phyloP scores from a whole-genome alignment of 2,888 invertebrate species.

The Drosophila paramelanica region DNA sequence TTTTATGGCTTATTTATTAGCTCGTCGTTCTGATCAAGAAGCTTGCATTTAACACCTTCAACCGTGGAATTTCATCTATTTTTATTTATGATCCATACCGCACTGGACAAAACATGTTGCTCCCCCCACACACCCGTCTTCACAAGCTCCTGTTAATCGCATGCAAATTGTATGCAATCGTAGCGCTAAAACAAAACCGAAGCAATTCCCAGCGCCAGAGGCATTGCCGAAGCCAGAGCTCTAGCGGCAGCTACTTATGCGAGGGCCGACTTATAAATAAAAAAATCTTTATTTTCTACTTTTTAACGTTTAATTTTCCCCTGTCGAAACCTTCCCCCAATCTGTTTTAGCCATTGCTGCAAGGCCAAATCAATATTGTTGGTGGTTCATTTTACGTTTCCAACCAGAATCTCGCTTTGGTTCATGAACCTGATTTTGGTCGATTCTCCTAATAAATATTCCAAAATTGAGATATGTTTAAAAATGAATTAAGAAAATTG shows the following conservation, averaged over 20 bases:
- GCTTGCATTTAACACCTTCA: conserved; percentile 78
- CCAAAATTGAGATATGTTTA: no score
- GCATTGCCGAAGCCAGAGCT: conserved; percentile 1
- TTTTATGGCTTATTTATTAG: no score
- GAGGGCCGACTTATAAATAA: conserved; percentile 6
- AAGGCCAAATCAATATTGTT: no score
- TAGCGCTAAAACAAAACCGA: conserved; percentile 57
- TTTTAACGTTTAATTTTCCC: background rate
- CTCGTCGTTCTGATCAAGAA: no score
- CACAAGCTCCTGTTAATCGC: background rate
- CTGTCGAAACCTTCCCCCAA: no score
- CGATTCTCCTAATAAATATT: no score
- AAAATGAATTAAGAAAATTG: no score
- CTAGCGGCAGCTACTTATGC: background rate
- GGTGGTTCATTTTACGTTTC: no score
- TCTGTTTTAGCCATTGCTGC: no score
- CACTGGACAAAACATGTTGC: conserved; percentile 52
- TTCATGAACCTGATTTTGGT: no score
- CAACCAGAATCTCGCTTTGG: no score
- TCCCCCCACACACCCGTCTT: background rate
- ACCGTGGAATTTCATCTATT: conserved; percentile 76
- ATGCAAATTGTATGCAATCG: conserved; percentile 75
- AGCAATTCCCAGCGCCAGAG: conserved; percentile 10
- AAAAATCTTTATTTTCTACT: no score
- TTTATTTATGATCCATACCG: conserved; percentile 61